These are phyloP conservation scores for Styela clava DNA, from an alignment of 23 tunicate species.

Conservation along the genomic window DNA sequence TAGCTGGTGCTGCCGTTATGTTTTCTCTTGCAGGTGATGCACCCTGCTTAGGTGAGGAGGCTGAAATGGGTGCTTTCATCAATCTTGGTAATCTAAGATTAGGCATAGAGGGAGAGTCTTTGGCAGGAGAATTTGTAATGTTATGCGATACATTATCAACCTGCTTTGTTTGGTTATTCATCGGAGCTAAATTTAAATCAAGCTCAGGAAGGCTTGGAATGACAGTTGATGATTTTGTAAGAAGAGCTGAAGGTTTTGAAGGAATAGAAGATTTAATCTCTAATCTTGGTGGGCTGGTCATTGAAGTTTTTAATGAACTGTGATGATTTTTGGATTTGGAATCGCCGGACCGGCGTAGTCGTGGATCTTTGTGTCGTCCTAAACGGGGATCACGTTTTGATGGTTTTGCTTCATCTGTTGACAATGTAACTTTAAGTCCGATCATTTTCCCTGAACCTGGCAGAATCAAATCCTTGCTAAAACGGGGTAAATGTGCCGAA, in stretches of 20 bases:
- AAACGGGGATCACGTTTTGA: slow-evolving; percentile 40
- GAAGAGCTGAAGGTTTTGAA: slow-evolving; percentile 61
- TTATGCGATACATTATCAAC: not conserved
- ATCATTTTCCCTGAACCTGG: slow-evolving; percentile 49
- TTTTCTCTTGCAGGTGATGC: not conserved
- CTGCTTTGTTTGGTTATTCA: slow-evolving; percentile 17
- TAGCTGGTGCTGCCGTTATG: slow-evolving; percentile 26
- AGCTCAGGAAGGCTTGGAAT: slow-evolving; percentile 86
- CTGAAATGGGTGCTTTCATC: slow-evolving; percentile 23
- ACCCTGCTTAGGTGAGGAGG: not conserved
- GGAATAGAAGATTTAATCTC: slow-evolving; percentile 36
- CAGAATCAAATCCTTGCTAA: slow-evolving; percentile 63
- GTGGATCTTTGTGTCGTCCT: slow-evolving; percentile 70
- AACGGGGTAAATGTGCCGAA: slow-evolving; percentile 38
- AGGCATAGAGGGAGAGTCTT: slow-evolving; percentile 1
- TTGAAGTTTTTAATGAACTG: slow-evolving; percentile 9
- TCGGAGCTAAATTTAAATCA: slow-evolving; percentile 52
- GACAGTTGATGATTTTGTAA: slow-evolving; percentile 62
- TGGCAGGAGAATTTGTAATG: slow-evolving; percentile 11
- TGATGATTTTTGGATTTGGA: slow-evolving; percentile 32
- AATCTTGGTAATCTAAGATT: slow-evolving; percentile 46
- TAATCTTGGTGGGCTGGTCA: slow-evolving; percentile 6
- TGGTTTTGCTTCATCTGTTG: slow-evolving; percentile 39
- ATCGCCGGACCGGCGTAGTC: slow-evolving; percentile 39
- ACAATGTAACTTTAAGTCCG: slow-evolving; percentile 63